phyloP scores from a whole-genome alignment of 2,888 invertebrate genomes.

The Troides oblongomaculatus region DNA sequence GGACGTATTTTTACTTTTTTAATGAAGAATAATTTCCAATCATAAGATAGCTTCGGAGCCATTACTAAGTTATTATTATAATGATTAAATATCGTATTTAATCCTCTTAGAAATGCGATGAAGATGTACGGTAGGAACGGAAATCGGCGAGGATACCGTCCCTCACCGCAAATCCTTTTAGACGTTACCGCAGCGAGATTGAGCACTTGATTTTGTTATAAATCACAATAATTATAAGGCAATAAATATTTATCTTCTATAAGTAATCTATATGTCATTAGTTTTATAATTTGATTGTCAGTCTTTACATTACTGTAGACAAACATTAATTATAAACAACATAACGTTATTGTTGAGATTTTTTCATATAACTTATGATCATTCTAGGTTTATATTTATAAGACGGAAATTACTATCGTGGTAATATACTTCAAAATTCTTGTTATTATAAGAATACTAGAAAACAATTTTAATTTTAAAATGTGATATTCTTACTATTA shows the following conservation, averaged over 20 bases:
- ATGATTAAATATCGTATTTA: background rate
- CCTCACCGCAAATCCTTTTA: conserved; percentile 26
- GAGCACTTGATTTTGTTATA: conserved; percentile 7
- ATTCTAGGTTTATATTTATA: too few relatives aligned
- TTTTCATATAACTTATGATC: too few relatives aligned
- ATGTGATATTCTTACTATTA: background rate
- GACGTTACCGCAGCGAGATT: conserved; percentile 9
- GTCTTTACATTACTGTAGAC: too few relatives aligned
- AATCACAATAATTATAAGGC: background rate
- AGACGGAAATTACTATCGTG: too few relatives aligned
- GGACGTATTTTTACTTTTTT: too few relatives aligned
- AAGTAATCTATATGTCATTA: too few relatives aligned
- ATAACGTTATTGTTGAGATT: too few relatives aligned
- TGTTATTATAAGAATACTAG: background rate
- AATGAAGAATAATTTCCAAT: too few relatives aligned
- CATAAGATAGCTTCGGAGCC: background rate
- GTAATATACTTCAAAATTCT: too few relatives aligned
- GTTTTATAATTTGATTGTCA: too few relatives aligned
- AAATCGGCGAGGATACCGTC: conserved; percentile 10
- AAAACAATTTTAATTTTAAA: background rate
- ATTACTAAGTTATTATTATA: background rate
- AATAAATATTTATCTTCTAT: too few relatives aligned
- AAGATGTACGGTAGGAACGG: conserved; percentile 1
- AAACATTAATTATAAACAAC: too few relatives aligned
- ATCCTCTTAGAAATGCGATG: conserved; percentile 1